Conservation (phyloP, 2,113 vertebrate species). For the Phalacrocorax brasilianus region DNA sequence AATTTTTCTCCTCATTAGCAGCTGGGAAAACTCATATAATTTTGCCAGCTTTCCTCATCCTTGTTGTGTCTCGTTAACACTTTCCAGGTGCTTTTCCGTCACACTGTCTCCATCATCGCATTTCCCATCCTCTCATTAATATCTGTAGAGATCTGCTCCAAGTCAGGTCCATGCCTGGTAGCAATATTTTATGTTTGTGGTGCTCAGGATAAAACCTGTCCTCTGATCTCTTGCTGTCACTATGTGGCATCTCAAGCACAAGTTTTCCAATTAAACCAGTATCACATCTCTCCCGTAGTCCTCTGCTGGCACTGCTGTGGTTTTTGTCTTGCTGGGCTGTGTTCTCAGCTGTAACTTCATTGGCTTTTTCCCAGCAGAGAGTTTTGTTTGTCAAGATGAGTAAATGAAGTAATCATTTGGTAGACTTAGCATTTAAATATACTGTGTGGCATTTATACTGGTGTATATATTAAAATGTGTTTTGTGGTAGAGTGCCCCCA, state of each 20-base stretch:
- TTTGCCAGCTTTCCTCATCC: not conserved
- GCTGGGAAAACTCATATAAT: not conserved
- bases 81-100: not conserved
- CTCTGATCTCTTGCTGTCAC: slow-evolving; percentile 21
- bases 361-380: not conserved
- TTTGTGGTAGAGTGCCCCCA: slow-evolving; percentile 39
- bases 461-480: slow-evolving; percentile 47
- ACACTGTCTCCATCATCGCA: not conserved
- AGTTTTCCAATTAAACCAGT: slow-evolving; percentile 50
- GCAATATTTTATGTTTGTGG: slow-evolving; percentile 61
- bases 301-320: not conserved
- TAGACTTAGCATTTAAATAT: slow-evolving; percentile 66
- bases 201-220: slow-evolving; percentile 58
- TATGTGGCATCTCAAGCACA: slow-evolving; percentile 56
- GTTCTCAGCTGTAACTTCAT: not conserved
- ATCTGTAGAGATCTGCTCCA: not conserved
- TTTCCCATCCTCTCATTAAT: not conserved
- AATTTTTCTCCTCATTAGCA: not conserved
- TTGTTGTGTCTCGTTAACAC: not conserved
- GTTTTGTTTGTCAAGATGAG: slow-evolving; percentile 37
- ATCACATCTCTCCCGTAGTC: not conserved
- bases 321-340: not conserved
- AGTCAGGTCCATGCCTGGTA: slow-evolving; percentile 8
- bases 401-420: slow-evolving; percentile 30
- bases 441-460: slow-evolving; percentile 51